phyloP scores from a whole-genome alignment of 2,888 invertebrate genomes.

The Ochropleura plecta region DNA sequence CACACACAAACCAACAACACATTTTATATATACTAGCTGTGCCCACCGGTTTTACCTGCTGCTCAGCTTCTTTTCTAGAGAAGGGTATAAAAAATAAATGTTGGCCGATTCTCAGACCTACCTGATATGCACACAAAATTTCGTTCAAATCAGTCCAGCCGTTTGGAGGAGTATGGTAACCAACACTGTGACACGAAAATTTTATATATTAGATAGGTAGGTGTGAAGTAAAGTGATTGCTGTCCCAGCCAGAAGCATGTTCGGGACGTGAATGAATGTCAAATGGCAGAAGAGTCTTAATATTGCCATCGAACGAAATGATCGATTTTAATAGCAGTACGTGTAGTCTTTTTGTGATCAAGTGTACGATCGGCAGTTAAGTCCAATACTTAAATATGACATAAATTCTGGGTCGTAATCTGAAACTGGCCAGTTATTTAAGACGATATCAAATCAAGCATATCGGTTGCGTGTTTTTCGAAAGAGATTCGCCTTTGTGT shows the following conservation, averaged over 20 bases:
- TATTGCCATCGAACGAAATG: neutral
- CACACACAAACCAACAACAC: too few relatives aligned
- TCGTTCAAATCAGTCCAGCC: too few relatives aligned
- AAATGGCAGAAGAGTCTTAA: neutral
- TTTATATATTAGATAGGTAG: too few relatives aligned
- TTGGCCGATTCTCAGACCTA: too few relatives aligned
- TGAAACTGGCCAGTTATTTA: slow-evolving; percentile 6
- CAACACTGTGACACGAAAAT: too few relatives aligned
- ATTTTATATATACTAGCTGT: too few relatives aligned
- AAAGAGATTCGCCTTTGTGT: too few relatives aligned
- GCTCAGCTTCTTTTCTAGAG: too few relatives aligned
- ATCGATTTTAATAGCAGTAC: neutral
- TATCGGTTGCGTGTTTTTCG: neutral
- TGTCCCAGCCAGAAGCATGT: neutral
- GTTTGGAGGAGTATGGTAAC: too few relatives aligned
- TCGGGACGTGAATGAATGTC: neutral
- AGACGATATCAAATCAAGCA: neutral
- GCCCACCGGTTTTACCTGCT: too few relatives aligned
- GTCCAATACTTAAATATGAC: slow-evolving; percentile 7
- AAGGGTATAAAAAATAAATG: too few relatives aligned
- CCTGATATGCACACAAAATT: too few relatives aligned
- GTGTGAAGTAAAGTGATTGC: neutral
- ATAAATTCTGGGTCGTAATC: slow-evolving; percentile 11
- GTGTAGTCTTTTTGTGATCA: neutral
- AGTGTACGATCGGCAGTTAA: neutral